Base-by-base conservation (phyloP, 2,888 invertebrate genomes). In the Leptopilina drosophilae region DNA sequence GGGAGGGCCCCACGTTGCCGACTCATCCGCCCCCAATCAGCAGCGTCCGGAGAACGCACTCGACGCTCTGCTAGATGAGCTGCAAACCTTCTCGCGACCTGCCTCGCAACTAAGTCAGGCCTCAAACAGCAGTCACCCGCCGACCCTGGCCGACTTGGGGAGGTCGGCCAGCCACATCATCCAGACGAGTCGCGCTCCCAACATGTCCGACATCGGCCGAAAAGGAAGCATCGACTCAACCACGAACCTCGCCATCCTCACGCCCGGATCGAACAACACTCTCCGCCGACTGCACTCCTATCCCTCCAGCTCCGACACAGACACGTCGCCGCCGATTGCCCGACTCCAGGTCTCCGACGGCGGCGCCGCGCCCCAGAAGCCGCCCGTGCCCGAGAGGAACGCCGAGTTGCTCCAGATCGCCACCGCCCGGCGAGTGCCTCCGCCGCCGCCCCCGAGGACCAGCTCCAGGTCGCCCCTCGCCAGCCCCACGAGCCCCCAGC, bases 61-160 rank as follows among this genome's bases (percentile, higher is more conserved):
- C 96, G 98, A 98, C 95, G 97, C 97, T 95, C 93, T 98, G 96
- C 93, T 98, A 96, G 97, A 97, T 92, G 97, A 98, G 92, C 94
- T 97, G 85, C 97, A 97, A 92, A 97, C 97, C 53, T 97, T 97
- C 92, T 95, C 97, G 78, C 95, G 96, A 91, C 97, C 97, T n/a
- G 85, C 89, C 42, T 91, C 91, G 3, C 90, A 90, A 79, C 84
- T 90, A 69, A 88, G 89, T 20, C 90, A 91, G 80, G 85, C 87
- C 9, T 86, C 90, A 12, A 65, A 76, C 26, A 76, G 65, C 82
- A 49, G 12, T 49, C 84, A 81, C 78, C 87, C 92, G 75, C 92
- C 90, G 78, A 91, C 88, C 82, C 91, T 92, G 87, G 89, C 92
- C 66, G 93, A 93, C 82, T 91, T 93, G 80, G 92, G 93, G 79